Base-by-base conservation (phyloP, 35 echinoderm and acorn worm genomes). In the Ophioderma brevispina region DNA sequence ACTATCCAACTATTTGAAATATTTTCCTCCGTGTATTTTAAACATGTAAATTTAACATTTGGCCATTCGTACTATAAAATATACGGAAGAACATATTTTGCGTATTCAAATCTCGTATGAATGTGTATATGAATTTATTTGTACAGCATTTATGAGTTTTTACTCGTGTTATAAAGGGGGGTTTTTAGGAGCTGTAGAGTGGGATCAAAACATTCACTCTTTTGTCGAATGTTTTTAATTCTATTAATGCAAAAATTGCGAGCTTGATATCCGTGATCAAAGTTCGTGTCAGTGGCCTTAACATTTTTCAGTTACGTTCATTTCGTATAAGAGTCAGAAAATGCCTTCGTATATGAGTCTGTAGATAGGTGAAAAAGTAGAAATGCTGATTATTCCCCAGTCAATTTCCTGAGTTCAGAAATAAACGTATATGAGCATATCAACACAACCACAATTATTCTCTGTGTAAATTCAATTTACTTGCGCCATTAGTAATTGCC, bases 201-300 rank as follows among this genome's bases (percentile, higher is more conserved):
- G 2, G 15, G 59, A 25, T 70, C 28, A 18, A 70, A 70, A 70
- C n/a, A 25, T 70, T 25, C 59, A 70, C 59, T 15, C 28, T 70
- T 70, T 70, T 70, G 28, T 2, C n/a, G 17, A 25, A 70, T 70
- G 23, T 70, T 18, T 3, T 25, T 70, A 15, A 70, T 70, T 70
- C 59, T 70, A 70, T 30, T 70, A 70, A 70, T 70, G 59, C 59
- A 70, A 70, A 70, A 18, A 70, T 70, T 70, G 59, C 59, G 59
- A 70, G 59, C 59, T 70, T 70, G 59, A 70, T 70, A 25, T 8
- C 4, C 17, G 4, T 46, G 59, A 70, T 70, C 59, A 70, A 70
- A 70, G 59, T 70, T 70, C 59, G 59, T 70, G 59, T 70, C 59
- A 70, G 59, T 70, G 59, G 59, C 59, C 59, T 70, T 70, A 70